phyloP scores from a whole-genome alignment of 2,113 vertebrate species.

The Spilogale gracilis region DNA sequence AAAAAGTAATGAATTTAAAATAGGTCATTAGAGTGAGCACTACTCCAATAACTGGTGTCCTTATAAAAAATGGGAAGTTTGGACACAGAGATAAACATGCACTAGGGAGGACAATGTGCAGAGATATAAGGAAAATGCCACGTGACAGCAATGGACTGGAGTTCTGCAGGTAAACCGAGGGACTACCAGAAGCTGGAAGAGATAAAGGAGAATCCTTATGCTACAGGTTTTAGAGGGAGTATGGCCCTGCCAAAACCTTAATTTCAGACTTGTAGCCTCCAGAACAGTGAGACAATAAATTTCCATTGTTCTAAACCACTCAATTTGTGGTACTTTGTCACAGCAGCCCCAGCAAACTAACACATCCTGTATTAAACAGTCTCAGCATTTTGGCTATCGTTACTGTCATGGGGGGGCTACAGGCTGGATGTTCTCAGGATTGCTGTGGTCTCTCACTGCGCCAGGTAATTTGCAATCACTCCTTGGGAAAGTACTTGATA shows the following conservation, averaged over 20 bases:
- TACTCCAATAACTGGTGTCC: background rate
- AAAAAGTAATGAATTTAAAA: background rate
- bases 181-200: background rate
- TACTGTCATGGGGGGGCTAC: rapidly evolving
- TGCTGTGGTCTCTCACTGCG: background rate
- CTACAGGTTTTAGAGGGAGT: background rate
- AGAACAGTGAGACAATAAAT: background rate
- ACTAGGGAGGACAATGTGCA: background rate
- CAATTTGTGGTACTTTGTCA: background rate
- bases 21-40: background rate
- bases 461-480: background rate
- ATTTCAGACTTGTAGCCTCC: background rate
- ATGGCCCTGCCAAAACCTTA: background rate
- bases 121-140: background rate
- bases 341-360: background rate
- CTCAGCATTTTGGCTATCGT: background rate
- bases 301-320: background rate
- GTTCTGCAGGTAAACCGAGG: background rate
- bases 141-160: rapidly evolving
- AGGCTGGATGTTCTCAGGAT: background rate
- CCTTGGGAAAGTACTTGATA: background rate
- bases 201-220: background rate
- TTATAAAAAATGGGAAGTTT: background rate
- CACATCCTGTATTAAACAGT: background rate
- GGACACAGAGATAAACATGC: background rate